Evolutionary conservation across 2,797 vertebrate genomes (phyloP).

Genomic region (Bradypodion ventrale): DNA sequence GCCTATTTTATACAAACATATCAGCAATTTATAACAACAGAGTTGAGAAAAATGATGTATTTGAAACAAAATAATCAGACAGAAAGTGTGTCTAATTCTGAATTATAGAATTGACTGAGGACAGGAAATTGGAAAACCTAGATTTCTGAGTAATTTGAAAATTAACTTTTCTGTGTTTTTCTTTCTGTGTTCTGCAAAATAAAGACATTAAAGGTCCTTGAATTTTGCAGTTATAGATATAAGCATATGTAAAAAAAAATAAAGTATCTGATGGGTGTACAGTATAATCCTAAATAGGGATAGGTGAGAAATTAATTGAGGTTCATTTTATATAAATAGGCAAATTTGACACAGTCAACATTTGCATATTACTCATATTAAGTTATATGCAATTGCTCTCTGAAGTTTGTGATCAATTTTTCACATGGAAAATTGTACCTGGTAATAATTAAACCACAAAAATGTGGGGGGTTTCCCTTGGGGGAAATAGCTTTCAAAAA

Average conservation of each 20-base stretch:
- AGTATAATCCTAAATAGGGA: background rate
- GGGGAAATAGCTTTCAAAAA: background rate
- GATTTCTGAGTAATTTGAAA: background rate
- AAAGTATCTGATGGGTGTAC: background rate
- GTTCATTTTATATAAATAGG: background rate
- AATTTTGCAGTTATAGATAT: background rate
- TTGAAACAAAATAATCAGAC: background rate
- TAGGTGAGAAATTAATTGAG: background rate
- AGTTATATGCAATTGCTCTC: background rate
- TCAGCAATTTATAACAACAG: slow-evolving; percentile 29
- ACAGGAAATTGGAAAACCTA: background rate
- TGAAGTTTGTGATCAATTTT: background rate
- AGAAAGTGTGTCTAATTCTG: background rate
- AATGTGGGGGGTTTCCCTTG: background rate
- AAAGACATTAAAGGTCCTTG: background rate
- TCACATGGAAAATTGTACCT: background rate
- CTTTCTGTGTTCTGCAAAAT: background rate
- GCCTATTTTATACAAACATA: slow-evolving; percentile 28
- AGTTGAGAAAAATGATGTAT: slow-evolving; percentile 14
- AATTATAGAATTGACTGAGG: background rate
- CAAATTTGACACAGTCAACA: background rate
- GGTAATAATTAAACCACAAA: background rate
- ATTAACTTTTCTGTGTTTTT: background rate
- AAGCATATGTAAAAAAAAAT: background rate
- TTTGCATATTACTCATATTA: background rate